These are phyloP conservation scores for Enhydra lutris DNA, from an alignment of 2,113 vertebrate genomes.

Conservation along the genomic window DNA sequence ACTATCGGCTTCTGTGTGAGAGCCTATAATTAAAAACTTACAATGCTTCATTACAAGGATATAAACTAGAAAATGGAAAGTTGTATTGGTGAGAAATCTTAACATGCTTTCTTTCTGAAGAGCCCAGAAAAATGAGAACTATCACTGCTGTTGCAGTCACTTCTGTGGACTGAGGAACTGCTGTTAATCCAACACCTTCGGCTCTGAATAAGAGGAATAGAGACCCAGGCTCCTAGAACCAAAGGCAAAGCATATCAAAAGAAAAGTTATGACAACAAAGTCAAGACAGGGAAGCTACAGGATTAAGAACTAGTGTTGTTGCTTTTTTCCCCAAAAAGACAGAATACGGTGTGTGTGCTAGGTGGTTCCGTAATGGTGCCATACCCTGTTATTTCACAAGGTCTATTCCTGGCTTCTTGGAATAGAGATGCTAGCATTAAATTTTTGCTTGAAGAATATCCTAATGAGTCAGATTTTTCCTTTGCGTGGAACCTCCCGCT, in stretches of 20 bases:
- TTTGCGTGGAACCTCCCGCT: not conserved
- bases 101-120: not conserved
- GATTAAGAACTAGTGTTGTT: not conserved
- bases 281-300: not conserved
- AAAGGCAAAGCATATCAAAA: not conserved
- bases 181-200: not conserved
- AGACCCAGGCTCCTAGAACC: not conserved
- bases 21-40: slow-evolving; percentile 39
- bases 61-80: not conserved
- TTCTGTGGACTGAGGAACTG: not conserved
- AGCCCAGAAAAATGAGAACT: not conserved
- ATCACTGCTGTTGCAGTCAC: not conserved
- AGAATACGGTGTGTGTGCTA: too few relatives aligned
- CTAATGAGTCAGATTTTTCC: not conserved
- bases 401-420: not conserved
- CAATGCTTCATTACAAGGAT: not conserved
- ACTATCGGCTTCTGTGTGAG: not conserved
- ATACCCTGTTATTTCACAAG: not conserved
- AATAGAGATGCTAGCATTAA: not conserved
- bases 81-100: not conserved
- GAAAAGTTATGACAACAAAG: not conserved
- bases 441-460: not conserved
- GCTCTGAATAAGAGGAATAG: not conserved
- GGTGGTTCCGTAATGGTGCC: not conserved
- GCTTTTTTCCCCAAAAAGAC: not conserved